Base-by-base conservation (phyloP, 2,113 vertebrate species). In the Passer domesticus region DNA sequence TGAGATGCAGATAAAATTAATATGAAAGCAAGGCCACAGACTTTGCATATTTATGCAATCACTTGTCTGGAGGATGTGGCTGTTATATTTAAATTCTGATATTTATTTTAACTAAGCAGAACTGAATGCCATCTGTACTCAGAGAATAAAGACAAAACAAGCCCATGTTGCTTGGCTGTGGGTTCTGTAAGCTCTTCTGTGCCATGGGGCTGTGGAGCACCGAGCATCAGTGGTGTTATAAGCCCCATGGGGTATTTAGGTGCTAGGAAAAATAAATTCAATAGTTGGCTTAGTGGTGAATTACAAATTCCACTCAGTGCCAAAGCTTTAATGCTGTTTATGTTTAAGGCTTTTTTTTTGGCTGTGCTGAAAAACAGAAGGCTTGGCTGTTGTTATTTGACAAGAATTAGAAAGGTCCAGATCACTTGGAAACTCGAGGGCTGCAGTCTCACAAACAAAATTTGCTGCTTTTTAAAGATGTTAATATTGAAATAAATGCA, bases 71-170 rank as follows among this genome's bases (percentile, higher is more conserved):
- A 92, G 77, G 89, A 87, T 53, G 53, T 83, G 62, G 67, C 33
- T 87, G 84, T 82, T 95, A 49, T 79, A 91, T 95, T 90, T 91
- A 95, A 82, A 69, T 75, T 83, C 78, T 80, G 78, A 10, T 91
- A 85, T 88, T 91, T 95, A 92, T 95, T 96, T 96, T 91, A 95
- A 94, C 63, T 88, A 58, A 87, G 58, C 70, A 95, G 81, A 91
- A 85, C 63, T 67, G 89, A 85, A 83, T 2, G 13, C 89, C 87
- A 95, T 95, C 91, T 92, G 91, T 31, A 73, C n/a, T 17, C 30
- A 66, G 66, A 73, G 69, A 95, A 96, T 73, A 62, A 87, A 95
- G 74, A 68, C 70, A 91, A 95, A 94, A 91, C 78, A 96, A 90
- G 83, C 37, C 70, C 49, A 28, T 46, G 49, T 43, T 76, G n/a